Evolutionary conservation across 2,797 vertebrate species (phyloP), one percentile per base, ranked within the genome.

Genomic region (Moxostoma hubbsi): DNA sequence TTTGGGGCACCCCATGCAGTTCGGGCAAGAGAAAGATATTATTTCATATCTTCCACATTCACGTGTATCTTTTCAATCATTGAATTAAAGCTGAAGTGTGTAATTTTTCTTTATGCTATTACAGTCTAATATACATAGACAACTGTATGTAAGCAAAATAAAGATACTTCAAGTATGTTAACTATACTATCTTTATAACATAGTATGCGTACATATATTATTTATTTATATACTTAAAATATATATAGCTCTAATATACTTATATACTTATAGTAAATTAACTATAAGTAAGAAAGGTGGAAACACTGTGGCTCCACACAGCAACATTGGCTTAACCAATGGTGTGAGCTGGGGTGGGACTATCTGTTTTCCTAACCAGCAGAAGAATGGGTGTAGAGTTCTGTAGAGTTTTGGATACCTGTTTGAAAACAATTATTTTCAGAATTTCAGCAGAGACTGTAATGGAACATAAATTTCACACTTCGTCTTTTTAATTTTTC

Each of bases 1-100:
- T 89, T 90, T 77, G 55, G 89, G 89, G 89, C 86, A 70, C 84
- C 81, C 68, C 87, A 89, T 89, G 87, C 84, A 89, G 73, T 87
- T 84, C 85, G 87, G 88, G 78, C 82, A 81, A 24, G 73, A 87
- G 70, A 59, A 73, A 78, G 65, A 65, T 59, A 51, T 13, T 6
- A 15, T 73, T 81, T 59, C 69, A 55, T 73, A 68, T 47, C 61
- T 49, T 9, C 10, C 69, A 75, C 71, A 65, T 82, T 75, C 81
- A 46, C 47, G 12, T 18, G 1, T 47, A 13, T 6, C 36, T 63
- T 75, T 49, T 58, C 11, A 15, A 15, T 62, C 16, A 36, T 6
- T 13, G 3, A 71, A 43, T 72, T 43, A 69, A 24, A 15, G 47
- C 24, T 53, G 36, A 70, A 62, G 46, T 77, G 45, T 58, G 53